A percentile compares a stretch with the other conserved stretches of the same genome.
Conservation (phyloP, 2,888 invertebrate genomes). For the Ceramica pisi region DNA sequence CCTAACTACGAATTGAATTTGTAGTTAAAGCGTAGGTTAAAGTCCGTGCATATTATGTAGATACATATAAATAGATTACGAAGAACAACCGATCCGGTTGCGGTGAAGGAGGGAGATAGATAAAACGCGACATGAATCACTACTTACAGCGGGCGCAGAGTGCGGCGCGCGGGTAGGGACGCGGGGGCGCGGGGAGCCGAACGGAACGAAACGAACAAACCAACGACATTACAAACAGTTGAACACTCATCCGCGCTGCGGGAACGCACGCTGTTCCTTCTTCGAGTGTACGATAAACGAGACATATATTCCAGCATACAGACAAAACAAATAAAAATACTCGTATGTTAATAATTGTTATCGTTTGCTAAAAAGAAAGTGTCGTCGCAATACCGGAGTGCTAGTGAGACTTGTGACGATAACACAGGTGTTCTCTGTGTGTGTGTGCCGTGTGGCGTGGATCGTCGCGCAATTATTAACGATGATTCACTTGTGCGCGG, state of each 20-base stretch:
- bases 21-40: conserved; percentile 79
- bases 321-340: conserved; percentile 77
- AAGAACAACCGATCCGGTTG: conserved; percentile 90
- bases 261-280: conserved; percentile 82
- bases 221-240: conserved; percentile 88
- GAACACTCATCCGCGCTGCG: conserved; percentile 87
- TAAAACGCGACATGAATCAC: conserved; percentile 91
- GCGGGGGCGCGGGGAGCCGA: conserved; percentile 78
- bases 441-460: conserved; percentile 86
- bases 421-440: conserved; percentile 84
- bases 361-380: conserved; percentile 77
- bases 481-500: conserved; percentile 90
- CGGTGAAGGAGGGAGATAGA: conserved; percentile 90
- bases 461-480: conserved; percentile 90
- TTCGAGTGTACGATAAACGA: conserved; percentile 71
- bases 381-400: conserved; percentile 67
- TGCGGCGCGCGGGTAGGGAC: conserved; percentile 77
- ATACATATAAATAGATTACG: conserved; percentile 90
- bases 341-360: conserved; percentile 70
- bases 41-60: conserved; percentile 86
- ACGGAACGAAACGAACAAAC: conserved; percentile 86
- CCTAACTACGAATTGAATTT: conserved; percentile 65
- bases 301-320: conserved; percentile 72
- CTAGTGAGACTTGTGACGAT: conserved; percentile 80
- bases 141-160: conserved; percentile 87